phyloP scores from a whole-genome alignment of 2,888 invertebrate genomes.

The Argyresthia albistria region DNA sequence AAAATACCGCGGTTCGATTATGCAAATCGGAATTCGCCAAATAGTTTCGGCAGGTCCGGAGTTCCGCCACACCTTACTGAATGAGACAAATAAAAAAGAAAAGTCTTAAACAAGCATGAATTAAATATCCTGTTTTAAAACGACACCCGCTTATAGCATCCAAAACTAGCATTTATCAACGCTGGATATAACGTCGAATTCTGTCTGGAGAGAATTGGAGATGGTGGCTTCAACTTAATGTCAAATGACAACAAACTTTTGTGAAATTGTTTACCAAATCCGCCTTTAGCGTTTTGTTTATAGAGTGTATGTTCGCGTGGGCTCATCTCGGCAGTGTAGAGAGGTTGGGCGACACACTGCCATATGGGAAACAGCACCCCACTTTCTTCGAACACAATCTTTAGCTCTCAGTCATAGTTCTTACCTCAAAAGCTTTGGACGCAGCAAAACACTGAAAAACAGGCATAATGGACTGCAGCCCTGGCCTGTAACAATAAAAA shows the following conservation, averaged over 20 bases:
- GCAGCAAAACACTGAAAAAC: conserved; percentile 16
- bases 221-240: conserved; percentile 13
- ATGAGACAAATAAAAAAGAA: conserved; percentile 27
- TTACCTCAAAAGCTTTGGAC: conserved; percentile 17
- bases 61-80: conserved; percentile 16
- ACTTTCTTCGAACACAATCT: conserved; percentile 38
- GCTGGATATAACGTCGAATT: conserved; percentile 12
- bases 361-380: conserved; percentile 38
- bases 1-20: background rate
- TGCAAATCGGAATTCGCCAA: conserved; percentile 10
- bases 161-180: conserved; percentile 7
- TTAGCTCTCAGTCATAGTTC: conserved; percentile 19
- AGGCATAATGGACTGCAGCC: conserved; percentile 18
- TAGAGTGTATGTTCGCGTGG: background rate
- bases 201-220: conserved; percentile 6
- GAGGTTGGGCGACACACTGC: conserved; percentile 6
- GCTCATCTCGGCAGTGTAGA: background rate
- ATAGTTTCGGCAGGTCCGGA: conserved; percentile 10
- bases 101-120: conserved; percentile 17
- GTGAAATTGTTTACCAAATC: conserved; percentile 6
- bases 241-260: conserved; percentile 16
- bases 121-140: conserved; percentile 24
- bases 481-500: background rate
- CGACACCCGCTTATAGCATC: background rate
- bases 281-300: background rate